phyloP scores from a whole-genome alignment of 2,113 vertebrate genomes.

The Zosterops lateralis region DNA sequence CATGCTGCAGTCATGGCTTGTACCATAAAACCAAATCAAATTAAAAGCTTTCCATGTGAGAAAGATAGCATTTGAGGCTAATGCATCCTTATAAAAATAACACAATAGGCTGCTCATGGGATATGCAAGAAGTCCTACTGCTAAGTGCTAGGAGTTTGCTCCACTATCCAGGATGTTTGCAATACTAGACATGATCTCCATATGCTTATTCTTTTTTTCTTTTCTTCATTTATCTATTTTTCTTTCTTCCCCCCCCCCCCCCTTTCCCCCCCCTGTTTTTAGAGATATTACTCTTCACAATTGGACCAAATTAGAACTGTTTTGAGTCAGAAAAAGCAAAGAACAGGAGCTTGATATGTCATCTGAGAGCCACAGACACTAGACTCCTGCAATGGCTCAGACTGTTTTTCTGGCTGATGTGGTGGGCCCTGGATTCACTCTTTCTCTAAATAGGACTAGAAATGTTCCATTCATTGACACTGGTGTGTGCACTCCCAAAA shows the following conservation, averaged over 20 bases:
- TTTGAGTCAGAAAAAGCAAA: neutral
- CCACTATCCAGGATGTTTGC: neutral
- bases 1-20: neutral
- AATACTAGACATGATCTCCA: neutral
- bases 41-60: neutral
- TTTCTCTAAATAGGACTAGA: conserved; percentile 7
- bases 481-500: neutral
- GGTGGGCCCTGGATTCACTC: neutral
- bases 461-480: neutral
- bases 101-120: neutral
- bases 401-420: neutral
- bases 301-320: neutral
- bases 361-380: neutral
- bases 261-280: neutral
- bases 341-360: neutral
- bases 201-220: neutral
- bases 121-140: neutral
- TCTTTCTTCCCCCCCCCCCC: too few species aligned
- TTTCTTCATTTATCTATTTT: neutral
- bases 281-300: neutral
- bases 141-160: neutral
- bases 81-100: neutral
- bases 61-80: neutral
- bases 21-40: neutral
- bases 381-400: neutral